Evolutionary conservation across 2,888 invertebrate genomes (phyloP), one percentile per base, ranked within the genome.

Genomic region (Gryllus longicercus): DNA sequence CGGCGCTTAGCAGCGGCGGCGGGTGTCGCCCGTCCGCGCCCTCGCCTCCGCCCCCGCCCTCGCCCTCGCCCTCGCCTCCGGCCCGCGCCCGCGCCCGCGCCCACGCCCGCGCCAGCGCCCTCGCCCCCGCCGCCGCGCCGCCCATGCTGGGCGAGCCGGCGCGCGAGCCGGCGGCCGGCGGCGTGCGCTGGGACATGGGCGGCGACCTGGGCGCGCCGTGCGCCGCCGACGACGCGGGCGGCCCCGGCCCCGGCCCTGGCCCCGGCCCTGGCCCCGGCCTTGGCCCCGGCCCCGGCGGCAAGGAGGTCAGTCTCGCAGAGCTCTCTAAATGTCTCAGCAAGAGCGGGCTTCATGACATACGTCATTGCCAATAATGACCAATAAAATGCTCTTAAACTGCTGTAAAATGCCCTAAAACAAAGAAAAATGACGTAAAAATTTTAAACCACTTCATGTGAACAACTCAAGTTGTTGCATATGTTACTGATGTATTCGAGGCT

Each of bases 1-100:
- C 63, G 63, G 63, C 63, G n/a, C 82, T 79, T 77, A 79, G 80
- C 79, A 51, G 80, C 79, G 76, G 74, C 75, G 23, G 51, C 38
- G 38, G 38, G 38, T 38, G 38, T 38, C 38, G 38, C 38, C 38
- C 38, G 4, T 4, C 38, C 50, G 78, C 38, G 77, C 51, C 89
- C 88, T 89, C 90, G 90, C 89, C 88, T 89, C 89, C 88, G 87
- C 89, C 88, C 81, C 81, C 51, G 77, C 77, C 74, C 74, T 76
- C 50, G 78, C 49, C 38, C 38, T 4, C 38, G 38, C 23, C 75
- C 77, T 79, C 78, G 74, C 80, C 79, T 80, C 79, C 78, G 79
- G 82, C 80, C 80, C 76, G 82, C 80, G 79, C 79, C 76, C 77
- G 83, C 82, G 50, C 81, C 81, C 79, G 77, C 80, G 75, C 80